Base-by-base conservation (phyloP, 2,113 vertebrate species). In the Blennius ocellaris region DNA sequence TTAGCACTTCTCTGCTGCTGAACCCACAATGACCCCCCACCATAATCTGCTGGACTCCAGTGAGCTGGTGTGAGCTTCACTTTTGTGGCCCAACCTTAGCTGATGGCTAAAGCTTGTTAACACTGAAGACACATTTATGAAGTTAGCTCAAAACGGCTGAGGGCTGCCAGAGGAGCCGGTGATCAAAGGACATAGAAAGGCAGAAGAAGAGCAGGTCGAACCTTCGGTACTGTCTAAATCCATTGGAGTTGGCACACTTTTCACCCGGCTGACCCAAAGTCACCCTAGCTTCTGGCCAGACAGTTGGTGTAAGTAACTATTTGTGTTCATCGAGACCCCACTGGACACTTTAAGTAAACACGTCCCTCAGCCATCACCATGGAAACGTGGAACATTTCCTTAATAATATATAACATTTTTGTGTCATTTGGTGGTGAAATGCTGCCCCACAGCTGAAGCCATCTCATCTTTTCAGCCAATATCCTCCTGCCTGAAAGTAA, bases 91-190 rank as follows among this genome's bases (percentile, higher is more conserved):
- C 37, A n/a, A 53, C 47, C 56, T 51, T 8, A 1, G 30, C 77
- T 86, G 81, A 89, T 88, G 84, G 82, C 82, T n/a, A 80, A 76
- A 84, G 71, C 84, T 87, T 90, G 91, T 90, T 88, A 89, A 91
- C 90, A 87, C 76, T 14, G 21, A 86, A 90, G 86, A 82, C 82
- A 83, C 87, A 86, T 89, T 90, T 89, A 73, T 84, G 71, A 74
- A 76, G 57, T 81, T 84, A 57, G 69, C 73, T 68, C 55, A 73
- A 70, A 82, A 70, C 84, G 84, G 64, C 64, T 56, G 44, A 54
- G 60, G 54, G 49, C 63, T 68, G 59, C 78, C 54, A 57, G 80
- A 17, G 70, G 61, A 69, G 69, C 48, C 37, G 2, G 51, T 63
- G 55, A 60, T 78, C 71, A 76, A 47, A 78, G 52, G 68, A 78